These are phyloP conservation scores for Chaetophractus vellerosus DNA, from an alignment of 2,797 vertebrate species.

Conservation along the genomic window DNA sequence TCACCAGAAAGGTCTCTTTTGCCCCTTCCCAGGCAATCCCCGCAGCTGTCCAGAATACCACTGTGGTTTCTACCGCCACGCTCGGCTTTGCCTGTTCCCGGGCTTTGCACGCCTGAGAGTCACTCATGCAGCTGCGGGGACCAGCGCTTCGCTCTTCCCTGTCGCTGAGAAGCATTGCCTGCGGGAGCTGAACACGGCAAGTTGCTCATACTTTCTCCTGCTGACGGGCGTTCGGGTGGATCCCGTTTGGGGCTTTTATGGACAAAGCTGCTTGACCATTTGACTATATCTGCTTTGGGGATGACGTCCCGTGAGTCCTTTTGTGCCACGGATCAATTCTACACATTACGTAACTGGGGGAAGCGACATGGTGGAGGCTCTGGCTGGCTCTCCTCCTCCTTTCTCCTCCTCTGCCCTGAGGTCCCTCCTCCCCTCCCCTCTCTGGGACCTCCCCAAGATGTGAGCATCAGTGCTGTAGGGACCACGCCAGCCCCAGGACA, in stretches of 20 bases:
- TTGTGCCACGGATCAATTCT: not conserved
- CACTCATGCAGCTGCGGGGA: fast-evolving
- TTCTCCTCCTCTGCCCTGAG: too few species aligned
- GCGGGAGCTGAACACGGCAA: not conserved
- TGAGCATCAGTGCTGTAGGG: not conserved
- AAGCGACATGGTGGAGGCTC: not conserved
- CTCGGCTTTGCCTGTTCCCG: not conserved
- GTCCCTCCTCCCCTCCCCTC: not conserved
- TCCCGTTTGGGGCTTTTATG: not conserved
- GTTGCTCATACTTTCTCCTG: not conserved
- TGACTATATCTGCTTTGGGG: not conserved
- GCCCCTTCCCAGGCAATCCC: not conserved
- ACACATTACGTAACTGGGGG: fast-evolving
- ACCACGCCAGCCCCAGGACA: not conserved
- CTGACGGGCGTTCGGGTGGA: not conserved
- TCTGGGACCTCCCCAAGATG: not conserved
- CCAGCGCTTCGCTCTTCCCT: not conserved
- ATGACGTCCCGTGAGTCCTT: not conserved
- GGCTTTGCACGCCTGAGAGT: not conserved
- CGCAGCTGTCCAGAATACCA: not conserved
- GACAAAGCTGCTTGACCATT: not conserved
- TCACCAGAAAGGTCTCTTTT: not conserved
- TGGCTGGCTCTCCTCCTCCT: fast-evolving
- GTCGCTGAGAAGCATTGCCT: not conserved
- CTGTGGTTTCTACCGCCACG: not conserved